phyloP scores from a whole-genome alignment of 2,797 vertebrate genomes.

The Neosilurus mollespiculum region DNA sequence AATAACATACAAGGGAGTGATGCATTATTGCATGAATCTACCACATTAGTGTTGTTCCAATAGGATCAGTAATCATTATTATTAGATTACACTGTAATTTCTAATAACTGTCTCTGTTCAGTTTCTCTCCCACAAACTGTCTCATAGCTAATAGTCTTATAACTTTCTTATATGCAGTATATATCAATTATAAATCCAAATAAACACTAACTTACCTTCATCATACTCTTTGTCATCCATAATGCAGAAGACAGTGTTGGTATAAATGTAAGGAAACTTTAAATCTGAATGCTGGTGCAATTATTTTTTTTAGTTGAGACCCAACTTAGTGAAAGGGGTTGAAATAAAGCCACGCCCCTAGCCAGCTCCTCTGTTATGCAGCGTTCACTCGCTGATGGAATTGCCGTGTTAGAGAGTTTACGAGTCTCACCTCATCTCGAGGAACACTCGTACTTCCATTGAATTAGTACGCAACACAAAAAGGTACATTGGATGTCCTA shows the following conservation, averaged over 20 bases:
- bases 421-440: not conserved
- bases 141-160: not conserved
- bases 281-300: not conserved
- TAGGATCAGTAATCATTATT: not conserved
- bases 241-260: not conserved
- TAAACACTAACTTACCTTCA: conserved; percentile 32
- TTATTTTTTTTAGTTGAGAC: not conserved
- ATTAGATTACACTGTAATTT: not conserved
- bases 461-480: too few species aligned
- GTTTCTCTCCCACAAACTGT: not conserved
- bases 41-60: not conserved
- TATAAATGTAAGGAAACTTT: not conserved
- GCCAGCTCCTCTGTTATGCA: too few species aligned
- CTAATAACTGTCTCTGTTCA: too few species aligned
- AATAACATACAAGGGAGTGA: not conserved
- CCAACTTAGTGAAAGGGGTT: too few species aligned
- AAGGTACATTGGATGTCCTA: too few species aligned
- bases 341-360: not conserved
- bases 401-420: not conserved
- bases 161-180: not conserved
- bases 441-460: too few species aligned
- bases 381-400: not conserved
- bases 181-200: not conserved
- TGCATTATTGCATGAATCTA: not conserved
- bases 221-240: conserved; percentile 52